phyloP scores from a whole-genome alignment of 2,888 invertebrate genomes.

The Litoditis marina region DNA sequence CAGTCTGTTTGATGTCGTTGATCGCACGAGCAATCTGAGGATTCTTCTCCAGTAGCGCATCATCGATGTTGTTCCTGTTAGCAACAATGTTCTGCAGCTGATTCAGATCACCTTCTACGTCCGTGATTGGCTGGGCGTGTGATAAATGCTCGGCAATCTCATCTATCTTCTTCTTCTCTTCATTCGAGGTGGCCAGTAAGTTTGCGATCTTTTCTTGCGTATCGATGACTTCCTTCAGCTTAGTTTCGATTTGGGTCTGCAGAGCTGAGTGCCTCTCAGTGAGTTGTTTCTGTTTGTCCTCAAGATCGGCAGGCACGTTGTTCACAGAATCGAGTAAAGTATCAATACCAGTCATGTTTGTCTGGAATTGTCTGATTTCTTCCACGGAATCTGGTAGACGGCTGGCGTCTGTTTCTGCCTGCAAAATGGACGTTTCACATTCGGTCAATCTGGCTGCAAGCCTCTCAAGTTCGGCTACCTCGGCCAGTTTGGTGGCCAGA shows the following conservation, averaged over 20 bases:
- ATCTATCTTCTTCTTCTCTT: conserved; percentile 20
- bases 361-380: no score
- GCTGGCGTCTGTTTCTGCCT: conserved; percentile 1
- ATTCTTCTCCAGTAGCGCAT: conserved; percentile 17
- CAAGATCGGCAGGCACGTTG: conserved; percentile 21
- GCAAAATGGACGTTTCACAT: neutral
- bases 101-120: conserved; percentile 21
- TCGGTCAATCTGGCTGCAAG: conserved; percentile 4
- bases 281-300: conserved; percentile 23
- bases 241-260: conserved; percentile 18
- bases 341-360: conserved; percentile 9
- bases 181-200: conserved; percentile 8
- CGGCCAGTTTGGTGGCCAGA: conserved; percentile 8
- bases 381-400: no score
- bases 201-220: conserved; percentile 18
- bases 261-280: conserved; percentile 18
- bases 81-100: conserved; percentile 19
- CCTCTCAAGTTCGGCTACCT: conserved; percentile 4
- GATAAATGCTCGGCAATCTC: conserved; percentile 15
- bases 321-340: conserved; percentile 18
- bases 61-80: no score
- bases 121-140: conserved; percentile 21
- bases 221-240: conserved; percentile 19
- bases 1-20: conserved; percentile 28
- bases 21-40: conserved; percentile 29